phyloP scores from a whole-genome alignment of 2,888 invertebrate genomes.

The Clivina fossor region DNA sequence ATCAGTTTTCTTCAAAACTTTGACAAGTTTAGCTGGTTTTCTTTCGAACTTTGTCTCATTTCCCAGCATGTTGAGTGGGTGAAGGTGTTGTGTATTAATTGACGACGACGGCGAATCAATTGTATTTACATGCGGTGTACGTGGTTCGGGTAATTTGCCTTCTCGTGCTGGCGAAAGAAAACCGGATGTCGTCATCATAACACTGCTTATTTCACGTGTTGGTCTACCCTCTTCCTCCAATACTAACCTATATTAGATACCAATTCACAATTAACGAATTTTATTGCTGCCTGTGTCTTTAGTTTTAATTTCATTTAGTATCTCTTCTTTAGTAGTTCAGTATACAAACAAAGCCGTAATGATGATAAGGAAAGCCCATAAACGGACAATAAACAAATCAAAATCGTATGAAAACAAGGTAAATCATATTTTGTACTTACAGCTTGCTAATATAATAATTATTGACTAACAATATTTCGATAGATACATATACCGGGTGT shows the following conservation, averaged over 20 bases:
- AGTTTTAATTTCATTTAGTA: too few species aligned
- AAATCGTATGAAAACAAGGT: too few species aligned
- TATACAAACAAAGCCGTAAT: too few species aligned
- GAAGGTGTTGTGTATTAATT: neutral
- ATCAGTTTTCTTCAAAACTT: slow-evolving; percentile 51
- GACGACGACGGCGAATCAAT: slow-evolving; percentile 60
- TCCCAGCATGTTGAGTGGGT: slow-evolving; percentile 6
- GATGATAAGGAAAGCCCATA: too few species aligned
- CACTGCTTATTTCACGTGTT: slow-evolving; percentile 87
- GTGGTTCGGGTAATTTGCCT: slow-evolving; percentile 86
- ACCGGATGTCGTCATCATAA: slow-evolving; percentile 93
- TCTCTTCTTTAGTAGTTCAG: too few species aligned
- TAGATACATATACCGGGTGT: too few species aligned
- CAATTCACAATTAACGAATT: too few species aligned
- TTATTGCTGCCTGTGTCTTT: too few species aligned
- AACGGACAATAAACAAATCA: too few species aligned
- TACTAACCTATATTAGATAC: slow-evolving; percentile 35
- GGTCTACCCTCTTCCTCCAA: slow-evolving; percentile 72
- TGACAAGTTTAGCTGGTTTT: slow-evolving; percentile 40
- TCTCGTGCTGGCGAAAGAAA: slow-evolving; percentile 87
- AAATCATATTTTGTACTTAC: too few species aligned
- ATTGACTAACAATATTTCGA: too few species aligned
- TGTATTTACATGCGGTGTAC: slow-evolving; percentile 67
- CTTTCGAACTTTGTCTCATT: slow-evolving; percentile 21
- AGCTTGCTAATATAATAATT: too few species aligned